Conservation (phyloP, 2,113 vertebrate genomes). For the Brevimyrus niger region DNA sequence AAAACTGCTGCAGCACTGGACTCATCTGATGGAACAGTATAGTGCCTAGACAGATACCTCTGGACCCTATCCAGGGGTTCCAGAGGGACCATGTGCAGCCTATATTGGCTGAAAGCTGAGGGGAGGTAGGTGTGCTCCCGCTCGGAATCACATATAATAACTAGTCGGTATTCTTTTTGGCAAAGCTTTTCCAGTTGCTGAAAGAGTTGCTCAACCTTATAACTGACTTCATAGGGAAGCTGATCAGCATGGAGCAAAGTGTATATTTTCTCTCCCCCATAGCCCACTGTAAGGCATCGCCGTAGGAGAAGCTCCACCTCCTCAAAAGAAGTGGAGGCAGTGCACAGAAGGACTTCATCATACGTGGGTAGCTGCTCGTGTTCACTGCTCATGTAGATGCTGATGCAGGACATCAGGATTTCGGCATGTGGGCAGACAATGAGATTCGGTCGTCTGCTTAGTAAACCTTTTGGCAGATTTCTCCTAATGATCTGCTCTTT, state of each 20-base stretch:
- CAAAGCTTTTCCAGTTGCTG: constrained; percentile 55
- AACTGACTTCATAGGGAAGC: constrained; percentile 80
- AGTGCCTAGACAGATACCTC: constrained; percentile 71
- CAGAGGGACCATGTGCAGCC: constrained; percentile 72
- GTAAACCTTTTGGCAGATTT: constrained; percentile 62
- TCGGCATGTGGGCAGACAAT: constrained; percentile 70
- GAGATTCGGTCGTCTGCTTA: constrained; percentile 72
- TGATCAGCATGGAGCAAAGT: constrained; percentile 76
- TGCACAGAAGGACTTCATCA: constrained; percentile 85
- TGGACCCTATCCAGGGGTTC: constrained; percentile 52
- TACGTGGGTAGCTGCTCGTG: constrained; percentile 70
- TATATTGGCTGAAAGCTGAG: constrained; percentile 80
- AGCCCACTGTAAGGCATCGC: constrained; percentile 67
- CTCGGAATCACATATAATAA: constrained; percentile 76
- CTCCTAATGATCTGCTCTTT: constrained; percentile 37
- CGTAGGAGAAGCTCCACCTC: constrained; percentile 81
- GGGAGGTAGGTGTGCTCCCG: constrained; percentile 81
- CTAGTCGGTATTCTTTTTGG: constrained; percentile 61
- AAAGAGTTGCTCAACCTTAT: constrained; percentile 71
- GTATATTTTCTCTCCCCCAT: constrained; percentile 64
- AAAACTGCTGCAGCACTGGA: constrained; percentile 69
- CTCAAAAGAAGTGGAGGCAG: constrained; percentile 66
- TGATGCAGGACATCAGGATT: constrained; percentile 71
- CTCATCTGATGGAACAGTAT: constrained; percentile 42
- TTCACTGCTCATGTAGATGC: constrained; percentile 77